Evolutionary conservation across 1,140 invertebrate species (phyloP).

Genomic region (Camponotus vicinus): DNA sequence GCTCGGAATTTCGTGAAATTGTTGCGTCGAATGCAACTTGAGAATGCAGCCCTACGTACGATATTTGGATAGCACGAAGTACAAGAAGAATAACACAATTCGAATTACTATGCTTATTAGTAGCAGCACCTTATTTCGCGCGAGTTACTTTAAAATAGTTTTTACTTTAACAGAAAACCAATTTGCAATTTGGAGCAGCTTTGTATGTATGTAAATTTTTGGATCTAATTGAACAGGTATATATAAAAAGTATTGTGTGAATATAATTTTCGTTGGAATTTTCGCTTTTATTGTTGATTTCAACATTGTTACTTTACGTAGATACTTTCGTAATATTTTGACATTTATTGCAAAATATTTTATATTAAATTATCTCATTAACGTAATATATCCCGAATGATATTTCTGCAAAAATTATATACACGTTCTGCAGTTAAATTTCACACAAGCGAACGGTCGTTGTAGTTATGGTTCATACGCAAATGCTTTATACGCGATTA

Average conservation of each 20-base stretch:
- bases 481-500: conserved; percentile 32
- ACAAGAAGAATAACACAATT: background rate
- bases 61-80: conserved; percentile 7
- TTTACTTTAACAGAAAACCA: background rate
- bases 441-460: background rate
- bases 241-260: background rate
- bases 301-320: background rate
- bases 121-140: background rate
- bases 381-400: background rate
- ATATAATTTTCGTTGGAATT: background rate
- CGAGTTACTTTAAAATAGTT: background rate
- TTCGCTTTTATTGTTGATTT: background rate
- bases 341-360: conserved; percentile 9
- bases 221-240: background rate
- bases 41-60: conserved; percentile 18
- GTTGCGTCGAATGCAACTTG: conserved; percentile 29
- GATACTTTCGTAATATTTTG: conserved; percentile 1
- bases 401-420: conserved; percentile 1
- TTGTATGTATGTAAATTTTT: background rate
- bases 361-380: conserved; percentile 15
- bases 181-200: background rate
- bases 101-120: conserved; percentile 1
- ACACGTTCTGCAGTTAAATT: background rate
- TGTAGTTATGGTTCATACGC: conserved; percentile 6
- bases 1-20: conserved; percentile 50